Percentiles rank a stretch among this genome's conserved stretches.
phyloP scores from a whole-genome alignment of 2,888 invertebrate genomes.

The Scotopteryx bipunctaria region DNA sequence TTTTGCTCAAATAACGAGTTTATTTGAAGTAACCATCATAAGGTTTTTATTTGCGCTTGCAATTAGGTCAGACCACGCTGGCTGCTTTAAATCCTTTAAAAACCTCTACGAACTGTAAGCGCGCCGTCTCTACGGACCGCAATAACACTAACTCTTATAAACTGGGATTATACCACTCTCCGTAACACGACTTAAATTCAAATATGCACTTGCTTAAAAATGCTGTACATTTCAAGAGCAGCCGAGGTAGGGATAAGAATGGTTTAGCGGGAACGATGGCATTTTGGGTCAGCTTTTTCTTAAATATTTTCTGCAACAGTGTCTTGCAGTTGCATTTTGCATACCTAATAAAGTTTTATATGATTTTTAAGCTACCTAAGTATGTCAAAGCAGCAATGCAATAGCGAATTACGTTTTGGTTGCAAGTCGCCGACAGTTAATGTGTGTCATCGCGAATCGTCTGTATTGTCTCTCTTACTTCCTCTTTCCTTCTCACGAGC shows the following conservation, averaged over 20 bases:
- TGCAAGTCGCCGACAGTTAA: no score
- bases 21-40: constrained; percentile 23
- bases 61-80: constrained; percentile 43
- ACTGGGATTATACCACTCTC: constrained; percentile 64
- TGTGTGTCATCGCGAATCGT: no score
- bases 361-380: no score
- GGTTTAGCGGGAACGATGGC: constrained; percentile 16
- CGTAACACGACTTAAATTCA: constrained; percentile 63
- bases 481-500: no score
- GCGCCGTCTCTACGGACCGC: constrained; percentile 54
- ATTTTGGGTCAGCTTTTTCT: neutral
- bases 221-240: constrained; percentile 47
- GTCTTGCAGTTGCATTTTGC: neutral
- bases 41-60: constrained; percentile 37
- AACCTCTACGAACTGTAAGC: constrained; percentile 54
- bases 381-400: no score
- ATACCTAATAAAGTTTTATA: neutral
- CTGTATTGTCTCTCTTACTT: no score
- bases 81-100: constrained; percentile 59
- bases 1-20: constrained; percentile 19
- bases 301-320: neutral
- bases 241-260: constrained; percentile 33
- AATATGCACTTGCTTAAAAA: constrained; percentile 62
- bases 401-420: no score
- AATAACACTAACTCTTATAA: constrained; percentile 69